Base-by-base conservation (phyloP, 2,888 invertebrate genomes). In the Amiota minor region DNA sequence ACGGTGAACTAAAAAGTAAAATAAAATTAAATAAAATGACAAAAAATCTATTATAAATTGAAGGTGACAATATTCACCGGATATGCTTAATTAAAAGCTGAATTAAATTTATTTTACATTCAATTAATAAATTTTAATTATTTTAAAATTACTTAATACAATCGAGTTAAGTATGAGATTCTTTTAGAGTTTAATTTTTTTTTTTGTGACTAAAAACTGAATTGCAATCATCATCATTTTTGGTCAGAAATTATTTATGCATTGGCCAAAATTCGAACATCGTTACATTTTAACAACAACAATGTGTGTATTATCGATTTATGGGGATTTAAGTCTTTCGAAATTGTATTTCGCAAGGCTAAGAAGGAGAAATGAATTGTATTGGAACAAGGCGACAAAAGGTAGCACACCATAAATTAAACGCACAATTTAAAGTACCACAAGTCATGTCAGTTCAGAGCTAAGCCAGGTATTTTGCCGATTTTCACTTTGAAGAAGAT, bases 351-450 rank as follows among this genome's bases (percentile, higher is more conserved):
- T 9, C 14, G 6, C 56, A 59, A n/a, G 59, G 18, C 59, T 11
- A 3, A 16, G 18, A 10, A 18, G 20, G 20, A 12, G 20, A 18
- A 20, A 20, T 59, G 59, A 11, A 18, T 10, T 18, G 20, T n/a
- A n/a, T n/a, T 11, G 9, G n/a, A 14, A 18, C 47, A 14, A 53
- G 56, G 71, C 71, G 71, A 65, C 71, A 72, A 72, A 72, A 72
- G 71, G 71, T 72, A 72, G 71, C 71, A 65, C 71, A 65, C 71
- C 71, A 72, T 72, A 72, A 72, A 72, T 72, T 72, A 72, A 72
- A 72, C 71, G 71, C 71, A 72, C 65, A 72, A 55, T 65, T 65
- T 72, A 64, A 72, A 72, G 71, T 65, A 65, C 71, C 71, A 72
- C 71, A 72, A 72, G 65, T 65, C 71, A 72, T 64, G 71, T 65